Base-by-base conservation (phyloP, 2,888 invertebrate genomes). In the Lasioglossum figueresi region DNA sequence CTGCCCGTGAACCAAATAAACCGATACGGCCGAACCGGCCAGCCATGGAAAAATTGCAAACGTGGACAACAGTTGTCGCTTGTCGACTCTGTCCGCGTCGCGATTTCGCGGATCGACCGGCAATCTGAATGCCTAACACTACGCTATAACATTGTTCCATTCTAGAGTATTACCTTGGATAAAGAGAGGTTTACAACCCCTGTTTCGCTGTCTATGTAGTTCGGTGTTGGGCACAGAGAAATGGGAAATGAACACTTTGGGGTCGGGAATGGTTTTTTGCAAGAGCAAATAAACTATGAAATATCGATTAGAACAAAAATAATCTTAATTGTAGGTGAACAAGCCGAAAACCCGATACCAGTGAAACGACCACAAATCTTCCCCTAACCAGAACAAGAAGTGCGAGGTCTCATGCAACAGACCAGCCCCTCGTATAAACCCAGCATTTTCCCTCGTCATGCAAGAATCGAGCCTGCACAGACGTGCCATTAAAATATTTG, bases 1-100 rank as follows among this genome's bases (percentile, higher is more conserved):
- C 31, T 31, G 70, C 66, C 79, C 76, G 72, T 89, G 84, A 89
- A 88, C 77, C 88, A 78, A 89, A 89, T 89, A 86, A 88, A 86
- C 88, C 86, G 56, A 89, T 84, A 83, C 63, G 63, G 31, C 48
- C 88, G 75, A 63, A 63, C 77, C 82, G 84, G 52, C 59, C 77
- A 80, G 80, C 87, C 77, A 70, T 84, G 88, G 70, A 85, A 85
- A 89, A 87, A 83, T 83, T 82, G 70, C 66, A 73, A 76, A 66
- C 88, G 87, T 83, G 75, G 82, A 85, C 82, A 81, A 76, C 76
- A 52, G 31, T 31, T 63, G 31, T 63, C 56, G n/a, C 8, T 52
- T 23, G 27, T 59, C 27, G 63, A 63, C 63, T 63, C 31, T 19
- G 31, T 63, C 78, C 73, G 82, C 76, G 83, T 40, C 52, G 68